Evolutionary conservation across 2,797 vertebrate genomes (phyloP).

Genomic region (Lagorchestes hirsutus): DNA sequence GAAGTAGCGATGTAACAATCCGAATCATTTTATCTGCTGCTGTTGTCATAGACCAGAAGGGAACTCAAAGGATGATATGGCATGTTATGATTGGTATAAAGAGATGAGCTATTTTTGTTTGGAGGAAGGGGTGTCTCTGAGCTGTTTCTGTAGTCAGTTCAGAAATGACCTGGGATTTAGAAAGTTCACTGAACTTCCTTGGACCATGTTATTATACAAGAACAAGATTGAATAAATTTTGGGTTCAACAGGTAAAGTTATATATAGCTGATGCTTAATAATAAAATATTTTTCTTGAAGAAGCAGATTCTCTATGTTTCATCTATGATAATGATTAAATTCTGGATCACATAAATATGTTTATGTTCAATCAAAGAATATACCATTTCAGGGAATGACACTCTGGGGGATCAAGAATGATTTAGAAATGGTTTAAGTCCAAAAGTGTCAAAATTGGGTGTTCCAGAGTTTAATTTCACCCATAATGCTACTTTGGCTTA

Average conservation of each 20-base stretch:
- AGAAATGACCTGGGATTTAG: not conserved
- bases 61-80: conserved; percentile 23
- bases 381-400: conserved; percentile 3
- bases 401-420: conserved; percentile 28
- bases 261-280: conserved; percentile 44
- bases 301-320: not conserved
- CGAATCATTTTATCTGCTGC: conserved; percentile 8
- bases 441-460: conserved; percentile 28
- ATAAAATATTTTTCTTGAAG: not conserved
- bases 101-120: conserved; percentile 18
- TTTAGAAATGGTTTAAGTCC: conserved; percentile 11
- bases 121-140: conserved; percentile 19
- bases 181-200: conserved; percentile 1
- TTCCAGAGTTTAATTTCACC: conserved; percentile 14
- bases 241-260: not conserved
- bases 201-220: conserved; percentile 3
- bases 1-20: not conserved
- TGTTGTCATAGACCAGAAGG: conserved; percentile 10
- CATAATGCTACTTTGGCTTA: not conserved
- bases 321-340: conserved; percentile 2
- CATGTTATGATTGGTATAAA: conserved; percentile 22
- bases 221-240: not conserved
- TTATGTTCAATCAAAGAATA: conserved; percentile 3
- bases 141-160: conserved; percentile 19
- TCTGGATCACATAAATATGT: not conserved